Conservation (phyloP, 53 echinoderm and acorn worm species). For the Henricia sp. region DNA sequence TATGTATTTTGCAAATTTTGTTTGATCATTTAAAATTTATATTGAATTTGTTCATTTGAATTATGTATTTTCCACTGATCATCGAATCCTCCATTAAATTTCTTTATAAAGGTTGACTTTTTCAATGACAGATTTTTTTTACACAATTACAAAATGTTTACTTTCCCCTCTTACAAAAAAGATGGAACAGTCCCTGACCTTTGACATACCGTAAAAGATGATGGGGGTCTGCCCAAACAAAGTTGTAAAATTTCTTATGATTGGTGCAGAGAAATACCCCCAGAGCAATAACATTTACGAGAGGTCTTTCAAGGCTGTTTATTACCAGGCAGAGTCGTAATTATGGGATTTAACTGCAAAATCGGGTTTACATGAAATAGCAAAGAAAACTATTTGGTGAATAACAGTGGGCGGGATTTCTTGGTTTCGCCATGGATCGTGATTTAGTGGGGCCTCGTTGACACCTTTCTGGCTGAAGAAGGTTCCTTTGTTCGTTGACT, state of each 20-base stretch:
- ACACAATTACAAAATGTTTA: too few relatives aligned
- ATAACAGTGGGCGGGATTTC: too few relatives aligned
- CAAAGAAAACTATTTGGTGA: not conserved
- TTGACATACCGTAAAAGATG: not conserved
- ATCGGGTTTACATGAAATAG: not conserved
- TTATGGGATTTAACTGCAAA: not conserved
- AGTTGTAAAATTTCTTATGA: constrained; percentile 31
- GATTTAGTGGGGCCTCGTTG: constrained; percentile 35
- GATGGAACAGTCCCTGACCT: constrained; percentile 6
- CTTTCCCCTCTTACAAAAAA: not conserved
- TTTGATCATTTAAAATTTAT: too few relatives aligned
- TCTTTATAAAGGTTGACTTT: too few relatives aligned
- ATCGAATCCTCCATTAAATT: too few relatives aligned
- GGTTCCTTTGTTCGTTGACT: constrained; percentile 11
- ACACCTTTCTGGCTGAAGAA: constrained; percentile 8
- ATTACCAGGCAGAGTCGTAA: constrained; percentile 11
- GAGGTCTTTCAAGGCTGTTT: constrained; percentile 25
- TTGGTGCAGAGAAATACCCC: not conserved
- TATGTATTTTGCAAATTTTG: too few relatives aligned
- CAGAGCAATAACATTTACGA: constrained; percentile 37
- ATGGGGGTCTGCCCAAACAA: constrained; percentile 30
- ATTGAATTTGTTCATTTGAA: too few relatives aligned
- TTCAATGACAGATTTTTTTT: too few relatives aligned
- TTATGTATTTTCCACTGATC: too few relatives aligned
- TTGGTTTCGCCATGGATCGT: not conserved